phyloP scores from a whole-genome alignment of 2,797 vertebrate species.

The Pitangus sulphuratus region DNA sequence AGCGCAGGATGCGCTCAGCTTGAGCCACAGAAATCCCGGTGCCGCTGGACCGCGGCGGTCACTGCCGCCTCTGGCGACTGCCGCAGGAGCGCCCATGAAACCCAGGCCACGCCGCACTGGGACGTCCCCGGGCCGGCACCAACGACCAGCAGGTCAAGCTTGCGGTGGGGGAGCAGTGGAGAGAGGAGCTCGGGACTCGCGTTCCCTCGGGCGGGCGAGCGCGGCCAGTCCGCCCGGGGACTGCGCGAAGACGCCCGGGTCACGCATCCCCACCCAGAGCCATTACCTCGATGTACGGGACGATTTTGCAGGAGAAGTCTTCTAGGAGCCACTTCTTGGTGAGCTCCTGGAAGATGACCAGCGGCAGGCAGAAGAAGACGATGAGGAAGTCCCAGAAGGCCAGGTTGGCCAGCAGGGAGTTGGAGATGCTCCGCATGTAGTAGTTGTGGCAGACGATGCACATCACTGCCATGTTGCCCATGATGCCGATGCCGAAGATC shows the following conservation, averaged over 20 bases:
- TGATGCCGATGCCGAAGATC: constrained; percentile 89
- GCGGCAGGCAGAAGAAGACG: constrained; percentile 94
- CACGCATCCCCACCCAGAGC: not conserved
- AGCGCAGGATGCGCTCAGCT: rapidly evolving
- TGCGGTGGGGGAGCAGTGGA: not conserved
- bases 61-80: rapidly evolving
- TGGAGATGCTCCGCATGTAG: constrained; percentile 97
- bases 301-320: constrained; percentile 94
- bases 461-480: constrained; percentile 95
- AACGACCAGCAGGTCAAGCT: rapidly evolving
- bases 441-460: constrained; percentile 98
- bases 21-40: not conserved
- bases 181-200: not conserved
- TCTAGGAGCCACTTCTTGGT: constrained; percentile 95
- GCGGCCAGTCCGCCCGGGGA: not conserved
- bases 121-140: not conserved
- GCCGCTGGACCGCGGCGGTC: not conserved
- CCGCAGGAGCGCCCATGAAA: not conserved
- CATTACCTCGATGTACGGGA: constrained; percentile 96
- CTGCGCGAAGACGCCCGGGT: not conserved
- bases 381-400: constrained; percentile 96
- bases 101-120: not conserved
- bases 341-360: constrained; percentile 93
- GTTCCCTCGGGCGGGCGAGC: not conserved
- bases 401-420: constrained; percentile 94